Conservation (phyloP, 2,797 vertebrate species). For the Poeciliopsis presidionis region DNA sequence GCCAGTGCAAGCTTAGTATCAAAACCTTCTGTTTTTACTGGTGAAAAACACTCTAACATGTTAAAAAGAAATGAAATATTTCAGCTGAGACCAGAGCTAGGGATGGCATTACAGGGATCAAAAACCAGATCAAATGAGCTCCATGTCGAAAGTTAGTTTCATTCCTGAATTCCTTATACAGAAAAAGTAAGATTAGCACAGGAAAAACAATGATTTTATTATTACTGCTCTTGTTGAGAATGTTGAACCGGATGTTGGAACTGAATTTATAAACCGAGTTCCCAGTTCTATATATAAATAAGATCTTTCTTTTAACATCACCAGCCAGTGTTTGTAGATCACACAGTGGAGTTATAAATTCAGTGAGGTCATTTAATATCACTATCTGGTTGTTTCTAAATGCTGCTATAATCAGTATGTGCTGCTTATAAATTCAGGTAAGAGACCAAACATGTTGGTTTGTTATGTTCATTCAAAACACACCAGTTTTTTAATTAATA, state of each 20-base stretch:
- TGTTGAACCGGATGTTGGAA: background rate
- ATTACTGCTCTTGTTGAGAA: background rate
- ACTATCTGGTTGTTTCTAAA: background rate
- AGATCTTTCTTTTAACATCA: background rate
- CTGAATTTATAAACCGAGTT: background rate
- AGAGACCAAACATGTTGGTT: background rate
- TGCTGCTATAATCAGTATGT: background rate
- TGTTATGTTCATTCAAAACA: background rate
- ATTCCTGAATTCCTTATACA: background rate
- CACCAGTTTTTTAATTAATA: background rate
- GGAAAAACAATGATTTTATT: background rate
- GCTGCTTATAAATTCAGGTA: background rate
- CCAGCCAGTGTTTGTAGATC: background rate
- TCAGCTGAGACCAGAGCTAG: background rate
- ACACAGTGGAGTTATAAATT: background rate
- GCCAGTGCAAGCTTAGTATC: background rate
- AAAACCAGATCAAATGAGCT: background rate
- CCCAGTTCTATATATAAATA: background rate
- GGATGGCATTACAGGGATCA: background rate
- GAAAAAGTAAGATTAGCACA: background rate
- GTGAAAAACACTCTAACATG: background rate
- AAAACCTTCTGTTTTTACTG: background rate
- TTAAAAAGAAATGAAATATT: background rate
- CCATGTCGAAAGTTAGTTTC: background rate
- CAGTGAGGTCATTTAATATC: too few species aligned